Evolutionary conservation across 2,113 vertebrate genomes (phyloP).

Genomic region (Oryzias curvinotus): DNA sequence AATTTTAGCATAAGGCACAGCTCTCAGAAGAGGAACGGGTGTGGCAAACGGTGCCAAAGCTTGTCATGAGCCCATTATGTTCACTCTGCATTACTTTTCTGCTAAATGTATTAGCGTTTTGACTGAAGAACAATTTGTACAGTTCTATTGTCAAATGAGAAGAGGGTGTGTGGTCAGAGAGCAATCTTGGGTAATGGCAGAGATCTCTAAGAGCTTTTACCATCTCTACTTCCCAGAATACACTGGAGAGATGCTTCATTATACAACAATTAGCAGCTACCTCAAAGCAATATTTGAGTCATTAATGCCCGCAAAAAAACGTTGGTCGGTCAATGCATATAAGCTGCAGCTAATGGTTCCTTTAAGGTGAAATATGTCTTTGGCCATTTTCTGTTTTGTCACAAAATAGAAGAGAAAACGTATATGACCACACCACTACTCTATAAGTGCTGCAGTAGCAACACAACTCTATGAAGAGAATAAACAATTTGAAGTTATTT

Average conservation of each 20-base stretch:
- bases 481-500: constrained; percentile 31
- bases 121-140: constrained; percentile 9
- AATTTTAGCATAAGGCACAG: background rate
- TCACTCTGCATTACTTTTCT: constrained; percentile 3
- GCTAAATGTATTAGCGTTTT: constrained; percentile 39
- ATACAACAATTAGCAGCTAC: constrained; percentile 57
- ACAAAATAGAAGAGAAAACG: background rate
- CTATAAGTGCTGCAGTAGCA: constrained; percentile 2
- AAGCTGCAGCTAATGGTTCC: constrained; percentile 20
- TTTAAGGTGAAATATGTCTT: constrained; percentile 1
- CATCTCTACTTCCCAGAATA: constrained; percentile 57
- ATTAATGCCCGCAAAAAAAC: constrained; percentile 48
- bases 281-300: constrained; percentile 36
- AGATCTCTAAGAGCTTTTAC: constrained; percentile 62
- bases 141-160: background rate
- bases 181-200: constrained; percentile 39
- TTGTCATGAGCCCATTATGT: constrained; percentile 5
- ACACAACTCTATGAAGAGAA: constrained; percentile 14
- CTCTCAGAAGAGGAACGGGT: constrained; percentile 1
- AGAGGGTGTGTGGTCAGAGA: constrained; percentile 33
- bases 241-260: constrained; percentile 42
- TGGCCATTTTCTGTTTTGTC: background rate
- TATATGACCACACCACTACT: background rate
- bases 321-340: constrained; percentile 12
- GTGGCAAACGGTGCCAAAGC: constrained; percentile 5